These are phyloP conservation scores for Lepidotrigona ventralis DNA, from an alignment of 1,140 invertebrate genomes.

Conservation along the genomic window DNA sequence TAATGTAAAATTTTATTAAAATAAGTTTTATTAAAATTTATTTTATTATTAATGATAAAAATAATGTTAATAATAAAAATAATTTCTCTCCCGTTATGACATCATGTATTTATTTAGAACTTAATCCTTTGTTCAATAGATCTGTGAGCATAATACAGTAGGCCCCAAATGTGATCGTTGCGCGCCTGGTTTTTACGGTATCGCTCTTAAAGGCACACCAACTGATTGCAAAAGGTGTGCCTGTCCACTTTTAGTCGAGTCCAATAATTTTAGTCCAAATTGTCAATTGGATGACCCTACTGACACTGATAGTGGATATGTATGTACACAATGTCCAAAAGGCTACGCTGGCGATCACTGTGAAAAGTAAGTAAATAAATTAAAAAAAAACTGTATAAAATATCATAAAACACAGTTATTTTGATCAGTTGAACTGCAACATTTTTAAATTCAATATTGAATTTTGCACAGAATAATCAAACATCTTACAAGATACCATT, in stretches of 20 bases:
- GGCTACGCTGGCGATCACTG: slow-evolving; percentile 96
- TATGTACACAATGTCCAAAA: slow-evolving; percentile 93
- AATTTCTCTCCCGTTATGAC: neutral
- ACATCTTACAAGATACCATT: neutral
- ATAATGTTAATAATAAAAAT: neutral
- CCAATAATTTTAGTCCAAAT: slow-evolving; percentile 94
- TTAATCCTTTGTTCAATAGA: slow-evolving; percentile 71
- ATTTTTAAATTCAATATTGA: neutral
- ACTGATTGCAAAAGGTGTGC: slow-evolving; percentile 92
- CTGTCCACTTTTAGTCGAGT: slow-evolving; percentile 87
- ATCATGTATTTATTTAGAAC: neutral
- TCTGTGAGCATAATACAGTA: slow-evolving; percentile 86
- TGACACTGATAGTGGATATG: slow-evolving; percentile 84
- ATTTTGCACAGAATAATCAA: neutral
- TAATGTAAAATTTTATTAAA: too few species aligned
- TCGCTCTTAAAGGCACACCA: slow-evolving; percentile 87
- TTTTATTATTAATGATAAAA: neutral
- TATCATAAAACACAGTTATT: neutral
- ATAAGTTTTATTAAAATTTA: too few species aligned
- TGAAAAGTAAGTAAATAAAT: slow-evolving; percentile 85
- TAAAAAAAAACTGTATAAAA: neutral
- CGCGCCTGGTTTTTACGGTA: slow-evolving; percentile 93
- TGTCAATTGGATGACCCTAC: slow-evolving; percentile 85
- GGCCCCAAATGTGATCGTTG: slow-evolving; percentile 92
- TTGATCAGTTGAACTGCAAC: too few species aligned